phyloP scores from a whole-genome alignment of 1,140 invertebrate genomes.

The Lysiphlebus fabarum region DNA sequence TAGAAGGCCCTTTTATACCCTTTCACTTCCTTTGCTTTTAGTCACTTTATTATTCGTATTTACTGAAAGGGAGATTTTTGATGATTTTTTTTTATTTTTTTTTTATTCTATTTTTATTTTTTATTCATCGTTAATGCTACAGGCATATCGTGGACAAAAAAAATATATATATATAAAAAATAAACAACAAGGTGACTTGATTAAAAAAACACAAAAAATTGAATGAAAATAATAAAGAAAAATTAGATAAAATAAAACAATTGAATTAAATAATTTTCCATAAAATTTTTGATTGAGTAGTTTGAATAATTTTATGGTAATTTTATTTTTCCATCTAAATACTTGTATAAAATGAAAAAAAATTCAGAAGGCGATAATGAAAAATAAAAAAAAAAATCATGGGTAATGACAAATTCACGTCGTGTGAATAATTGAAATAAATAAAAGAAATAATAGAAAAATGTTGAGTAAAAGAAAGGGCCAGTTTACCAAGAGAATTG shows the following conservation, averaged over 20 bases:
- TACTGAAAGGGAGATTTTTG: too few species aligned
- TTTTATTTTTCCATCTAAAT: constrained; percentile 18
- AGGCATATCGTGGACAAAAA: neutral
- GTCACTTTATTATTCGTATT: constrained; percentile 10
- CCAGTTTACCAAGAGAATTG: constrained; percentile 34
- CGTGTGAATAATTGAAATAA: constrained; percentile 55
- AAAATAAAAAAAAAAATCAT: constrained; percentile 47
- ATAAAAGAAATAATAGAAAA: constrained; percentile 55
- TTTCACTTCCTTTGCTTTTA: constrained; percentile 10
- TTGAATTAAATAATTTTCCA: constrained; percentile 10
- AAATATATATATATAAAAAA: constrained; percentile 13
- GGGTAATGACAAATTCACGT: constrained; percentile 56
- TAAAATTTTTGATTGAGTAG: constrained; percentile 11
- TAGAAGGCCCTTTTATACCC: neutral
- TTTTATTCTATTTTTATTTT: neutral
- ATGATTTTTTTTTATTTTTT: neutral
- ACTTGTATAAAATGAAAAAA: too few species aligned
- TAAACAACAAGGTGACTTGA: neutral
- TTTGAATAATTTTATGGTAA: constrained; percentile 26
- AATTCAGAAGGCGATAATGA: constrained; percentile 26
- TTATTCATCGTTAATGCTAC: neutral
- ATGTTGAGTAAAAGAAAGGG: constrained; percentile 37
- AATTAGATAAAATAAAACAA: neutral
- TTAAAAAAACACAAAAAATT: neutral
- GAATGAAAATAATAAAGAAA: neutral